Evolutionary conservation across 2,797 vertebrate species (phyloP), one percentile per base, ranked within the genome.

Genomic region (Melanotaenia maccullochi): DNA sequence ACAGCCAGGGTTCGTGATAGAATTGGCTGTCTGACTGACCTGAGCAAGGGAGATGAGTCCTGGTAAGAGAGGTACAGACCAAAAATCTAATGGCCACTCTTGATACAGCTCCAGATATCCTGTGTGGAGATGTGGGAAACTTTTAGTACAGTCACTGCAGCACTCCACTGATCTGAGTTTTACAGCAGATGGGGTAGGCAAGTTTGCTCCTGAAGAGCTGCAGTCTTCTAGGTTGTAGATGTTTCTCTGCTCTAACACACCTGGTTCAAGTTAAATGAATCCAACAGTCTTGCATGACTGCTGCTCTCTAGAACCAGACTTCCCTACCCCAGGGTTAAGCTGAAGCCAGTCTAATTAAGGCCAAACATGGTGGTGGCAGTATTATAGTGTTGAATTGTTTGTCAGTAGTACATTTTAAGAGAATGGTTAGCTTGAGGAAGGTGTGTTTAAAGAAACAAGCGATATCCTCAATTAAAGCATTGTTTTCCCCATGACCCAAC

Each of bases 71-170:
- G 14, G 6, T 14, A 4, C 8, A 22, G 11, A 38, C 20, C 8
- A 64, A 64, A 30, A 36, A 40, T 52, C 40, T 20, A 22, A 35
- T 25, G 55, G 55, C 42, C 28, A 38, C 14, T 57, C 58, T 71
- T 44, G 7, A 24, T 49, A 20, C 42, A 76, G 16, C 32, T 78
- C 60, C 35, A 60, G 36, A 73, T 38, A 65, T 60, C 5, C 22
- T 55, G 47, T 9, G 56, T 60, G 56, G 11, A 60, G 12, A 64
- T 54, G 59, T 6, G 16, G 60, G 47, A 60, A 56, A 60, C 20
- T 5, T 61, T 57, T 11, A 47, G 59, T 8, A 13, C 38, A 30
- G 14, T 25, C 3, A 49, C 54, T 32, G 5, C 32, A 32, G 32
- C n/a, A 24, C 9, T 42, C 38, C 60, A 56, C 38, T 18, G 16